Base-by-base conservation (phyloP, 2,888 invertebrate species). In the Pegoplata infirma region DNA sequence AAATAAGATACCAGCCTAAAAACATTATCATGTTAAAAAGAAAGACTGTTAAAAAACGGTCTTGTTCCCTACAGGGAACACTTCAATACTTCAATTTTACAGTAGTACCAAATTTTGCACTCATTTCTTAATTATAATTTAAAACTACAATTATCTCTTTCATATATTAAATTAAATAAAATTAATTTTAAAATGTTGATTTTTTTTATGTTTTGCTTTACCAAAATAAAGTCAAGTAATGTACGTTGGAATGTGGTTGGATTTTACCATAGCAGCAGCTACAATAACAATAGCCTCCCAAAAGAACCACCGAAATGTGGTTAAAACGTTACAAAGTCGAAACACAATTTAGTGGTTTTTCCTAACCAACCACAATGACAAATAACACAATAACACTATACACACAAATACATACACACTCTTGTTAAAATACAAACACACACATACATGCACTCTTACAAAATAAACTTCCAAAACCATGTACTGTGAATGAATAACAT, bases 271-370 rank as follows among this genome's bases (percentile, higher is more conserved):
- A 40, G 36, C n/a, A 56, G 25, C 14, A 28, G 28, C 55, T 14
- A 51, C 51, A 76, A 74, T 75, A 75, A 53, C 36, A 68, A 46
- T 71, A 72, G 73, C 64, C 76, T n/a, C n/a, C 73, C 68, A 68
- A 67, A 77, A 64, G 80, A 84, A 81, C 88, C 87, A 83, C 85
- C 80, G 82, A 84, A 84, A 84, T 85, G 86, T 82, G 87, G 87
- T 84, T 73, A 78, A 66, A 84, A 83, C 83, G 82, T 82, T 84
- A 84, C 84, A 86, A 87, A 86, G 87, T 85, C 84, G 85, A 86
- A 86, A 87, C 86, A 86, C 86, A 87, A 84, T 86, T 87, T 87
- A 85, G 88, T 87, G 88, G 86, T 86, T 84, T 84, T 85, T 81
- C 71, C 82, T 72, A 69, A 79, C 78, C 68, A 81, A 83, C 85